These are phyloP conservation scores for Thereva unica DNA, from an alignment of 2,888 invertebrate species.

Conservation along the genomic window DNA sequence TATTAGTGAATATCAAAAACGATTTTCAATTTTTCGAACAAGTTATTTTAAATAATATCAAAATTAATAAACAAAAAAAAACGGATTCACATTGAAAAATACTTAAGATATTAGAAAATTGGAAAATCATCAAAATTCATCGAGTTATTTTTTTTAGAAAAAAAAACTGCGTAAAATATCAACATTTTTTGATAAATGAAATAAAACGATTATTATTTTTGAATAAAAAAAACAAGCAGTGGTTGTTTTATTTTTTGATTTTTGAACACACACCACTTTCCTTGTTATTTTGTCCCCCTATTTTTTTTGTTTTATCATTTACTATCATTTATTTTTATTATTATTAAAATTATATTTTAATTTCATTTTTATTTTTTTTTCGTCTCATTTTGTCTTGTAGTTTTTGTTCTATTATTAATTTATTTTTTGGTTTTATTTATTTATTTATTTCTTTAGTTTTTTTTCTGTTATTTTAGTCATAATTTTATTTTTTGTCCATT, in stretches of 20 bases:
- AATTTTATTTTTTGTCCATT: too few relatives aligned
- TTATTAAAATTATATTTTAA: background rate
- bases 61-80: background rate
- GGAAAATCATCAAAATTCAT: background rate
- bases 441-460: too few relatives aligned
- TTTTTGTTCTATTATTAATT: too few relatives aligned
- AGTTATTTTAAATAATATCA: background rate
- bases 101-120: background rate
- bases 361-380: background rate
- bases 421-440: too few relatives aligned
- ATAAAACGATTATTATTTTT: constrained; percentile 29
- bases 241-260: constrained; percentile 36
- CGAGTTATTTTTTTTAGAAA: constrained; percentile 9
- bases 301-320: constrained; percentile 1
- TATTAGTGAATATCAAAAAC: too few relatives aligned
- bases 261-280: constrained; percentile 28
- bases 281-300: constrained; percentile 10
- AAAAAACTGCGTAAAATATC: background rate
- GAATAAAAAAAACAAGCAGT: constrained; percentile 32
- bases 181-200: constrained; percentile 19
- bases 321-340: background rate
- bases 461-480: too few relatives aligned
- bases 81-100: background rate
- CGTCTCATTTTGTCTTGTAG: too few relatives aligned
- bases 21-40: background rate